Evolutionary conservation across 2,888 invertebrate genomes (phyloP).

Genomic region (Pyrrhia umbra): DNA sequence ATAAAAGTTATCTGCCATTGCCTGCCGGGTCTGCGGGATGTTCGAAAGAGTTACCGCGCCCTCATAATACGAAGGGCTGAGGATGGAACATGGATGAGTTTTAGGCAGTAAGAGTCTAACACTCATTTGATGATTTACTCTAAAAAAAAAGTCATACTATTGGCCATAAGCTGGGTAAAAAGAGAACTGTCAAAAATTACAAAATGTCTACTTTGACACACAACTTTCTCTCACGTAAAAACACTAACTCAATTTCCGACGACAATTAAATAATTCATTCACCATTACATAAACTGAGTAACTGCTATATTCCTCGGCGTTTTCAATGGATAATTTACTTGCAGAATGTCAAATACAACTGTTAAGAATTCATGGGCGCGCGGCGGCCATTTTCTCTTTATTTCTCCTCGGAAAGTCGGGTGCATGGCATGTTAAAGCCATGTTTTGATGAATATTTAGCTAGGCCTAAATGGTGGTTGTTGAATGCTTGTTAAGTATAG

Average conservation of each 20-base stretch:
- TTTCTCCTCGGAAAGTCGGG: slow-evolving; percentile 71
- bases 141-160: no score
- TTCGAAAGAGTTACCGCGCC: no score
- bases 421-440: slow-evolving; percentile 54
- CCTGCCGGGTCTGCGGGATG: no score
- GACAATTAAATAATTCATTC: slow-evolving; percentile 54
- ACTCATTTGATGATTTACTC: no score
- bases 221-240: slow-evolving; percentile 31
- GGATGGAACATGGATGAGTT: no score
- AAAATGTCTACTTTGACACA: slow-evolving; percentile 1
- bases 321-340: slow-evolving; percentile 42
- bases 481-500: slow-evolving; percentile 21
- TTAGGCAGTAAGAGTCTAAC: no score
- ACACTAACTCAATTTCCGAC: slow-evolving; percentile 25
- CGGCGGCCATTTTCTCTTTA: slow-evolving; percentile 61
- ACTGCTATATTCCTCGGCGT: slow-evolving; percentile 18
- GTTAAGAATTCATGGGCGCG: slow-evolving; percentile 59
- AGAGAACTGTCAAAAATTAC: slow-evolving; percentile 6
- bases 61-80: no score
- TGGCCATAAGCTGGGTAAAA: no score
- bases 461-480: slow-evolving; percentile 26
- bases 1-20: no score
- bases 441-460: slow-evolving; percentile 56
- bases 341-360: slow-evolving; percentile 25
- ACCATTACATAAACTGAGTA: slow-evolving; percentile 42